Conservation (phyloP, 2,888 invertebrate genomes). For the Tubulanus polymorphus region DNA sequence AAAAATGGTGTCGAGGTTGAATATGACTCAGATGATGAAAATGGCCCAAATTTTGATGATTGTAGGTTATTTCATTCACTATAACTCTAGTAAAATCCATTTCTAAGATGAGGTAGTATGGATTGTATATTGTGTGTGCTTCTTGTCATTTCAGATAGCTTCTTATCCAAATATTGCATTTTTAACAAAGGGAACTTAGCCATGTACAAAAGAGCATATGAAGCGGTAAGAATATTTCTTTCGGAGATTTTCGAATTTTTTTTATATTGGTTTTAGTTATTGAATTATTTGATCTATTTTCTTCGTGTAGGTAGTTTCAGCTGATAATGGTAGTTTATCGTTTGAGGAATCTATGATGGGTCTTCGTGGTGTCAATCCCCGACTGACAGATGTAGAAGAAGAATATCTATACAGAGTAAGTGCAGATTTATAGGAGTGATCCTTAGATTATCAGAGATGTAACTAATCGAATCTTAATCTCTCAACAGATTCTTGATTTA, state of each 20-base stretch:
- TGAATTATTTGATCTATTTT: too few relatives aligned
- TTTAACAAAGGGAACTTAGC: conserved; percentile 30
- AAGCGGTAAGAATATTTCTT: conserved; percentile 22
- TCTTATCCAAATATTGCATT: conserved; percentile 45
- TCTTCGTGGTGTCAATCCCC: conserved; percentile 34
- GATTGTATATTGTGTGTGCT: not conserved
- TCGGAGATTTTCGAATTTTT: conserved; percentile 34
- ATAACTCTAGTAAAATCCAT: not conserved
- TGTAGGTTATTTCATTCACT: conserved; percentile 23
- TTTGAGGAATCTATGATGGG: conserved; percentile 39
- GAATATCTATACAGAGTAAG: conserved; percentile 40
- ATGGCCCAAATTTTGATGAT: conserved; percentile 27
- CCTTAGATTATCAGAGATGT: not conserved
- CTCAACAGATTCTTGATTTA: conserved; percentile 40
- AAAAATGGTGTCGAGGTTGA: conserved; percentile 3
- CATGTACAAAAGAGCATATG: conserved; percentile 29
- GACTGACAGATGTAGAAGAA: conserved; percentile 36
- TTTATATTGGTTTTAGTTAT: too few relatives aligned
- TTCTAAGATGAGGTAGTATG: not conserved
- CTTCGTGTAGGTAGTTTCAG: conserved; percentile 34
- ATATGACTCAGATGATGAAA: conserved; percentile 19
- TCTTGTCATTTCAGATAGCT: conserved; percentile 33
- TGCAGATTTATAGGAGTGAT: not conserved
- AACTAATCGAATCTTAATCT: not conserved
- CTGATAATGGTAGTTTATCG: conserved; percentile 30